Evolutionary conservation across 2,113 vertebrate genomes (phyloP), one percentile per base, ranked within the genome.

Genomic region (Rallus limicola): DNA sequence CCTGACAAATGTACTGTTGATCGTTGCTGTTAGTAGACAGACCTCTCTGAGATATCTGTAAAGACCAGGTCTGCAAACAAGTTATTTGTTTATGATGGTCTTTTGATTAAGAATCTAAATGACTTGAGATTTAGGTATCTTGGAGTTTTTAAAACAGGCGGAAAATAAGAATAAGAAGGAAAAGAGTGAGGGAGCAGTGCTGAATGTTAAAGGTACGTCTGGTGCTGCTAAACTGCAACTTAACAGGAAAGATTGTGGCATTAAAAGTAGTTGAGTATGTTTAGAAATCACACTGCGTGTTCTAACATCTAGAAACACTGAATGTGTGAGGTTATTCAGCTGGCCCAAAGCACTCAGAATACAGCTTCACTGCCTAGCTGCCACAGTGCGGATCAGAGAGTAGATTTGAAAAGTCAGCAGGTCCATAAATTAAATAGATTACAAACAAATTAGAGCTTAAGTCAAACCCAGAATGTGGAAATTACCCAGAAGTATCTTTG

Each of bases 331-430:
- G 33, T 18, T 80, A 8, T 29, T 34, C 44, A 31, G 16, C 34
- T 13, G 68, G 44, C 63, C 42, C 25, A 6, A 21, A n/a, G 50
- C 4, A 24, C 19, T 4, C 23, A 1, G 1, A 14, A 52, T 28
- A 12, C 6, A 52, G 5, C 67, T 29, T 36, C 40, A 9, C 60
- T 82, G 65, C 44, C 40, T 40, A 5, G 0, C 77, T 65, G 48
- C n/a, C 34, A 7, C 13, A 2, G 15, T 11, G 3, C 1, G 3
- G 28, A 72, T 36, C 6, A 31, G 29, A 56, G 76, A 34, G 38
- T 28, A 0, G 0, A 38, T 6, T 5, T 77, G 76, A 55, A 59
- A 67, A 62, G 23, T 0, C 9, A 18, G 11, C 78, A 40, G 24
- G n/a, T 23, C 28, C 13, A 0, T 58, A 3, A 70, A 75, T 58